Evolutionary conservation across 2,888 invertebrate species (phyloP).

Genomic region (Dicyrtoma fusca): DNA sequence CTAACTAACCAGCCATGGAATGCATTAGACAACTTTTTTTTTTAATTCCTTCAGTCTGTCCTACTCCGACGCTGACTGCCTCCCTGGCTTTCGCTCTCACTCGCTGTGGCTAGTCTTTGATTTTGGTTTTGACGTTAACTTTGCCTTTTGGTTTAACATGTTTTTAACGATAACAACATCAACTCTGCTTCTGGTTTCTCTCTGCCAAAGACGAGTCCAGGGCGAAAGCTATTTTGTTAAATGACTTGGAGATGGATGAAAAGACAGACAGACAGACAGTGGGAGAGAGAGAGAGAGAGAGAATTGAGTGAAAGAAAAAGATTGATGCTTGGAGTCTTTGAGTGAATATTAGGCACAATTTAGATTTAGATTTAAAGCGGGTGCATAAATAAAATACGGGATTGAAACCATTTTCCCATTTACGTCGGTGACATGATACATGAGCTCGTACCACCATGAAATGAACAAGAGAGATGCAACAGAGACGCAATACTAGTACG

Average conservation of each 20-base stretch:
- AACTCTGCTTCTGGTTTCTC: not conserved
- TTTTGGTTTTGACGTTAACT: not conserved
- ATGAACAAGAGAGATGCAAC: not conserved
- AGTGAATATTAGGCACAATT: constrained; percentile 23
- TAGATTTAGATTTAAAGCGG: constrained; percentile 1
- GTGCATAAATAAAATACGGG: not conserved
- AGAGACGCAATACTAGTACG: too few relatives aligned
- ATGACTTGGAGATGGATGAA: too few relatives aligned
- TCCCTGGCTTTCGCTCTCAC: not conserved
- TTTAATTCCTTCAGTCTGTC: not conserved
- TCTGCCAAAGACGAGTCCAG: not conserved
- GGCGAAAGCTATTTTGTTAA: too few relatives aligned
- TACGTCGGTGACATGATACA: constrained; percentile 28
- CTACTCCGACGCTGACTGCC: not conserved
- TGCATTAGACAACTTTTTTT: not conserved
- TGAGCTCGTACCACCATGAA: constrained; percentile 12
- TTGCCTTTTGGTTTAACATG: not conserved
- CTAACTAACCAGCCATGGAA: not conserved
- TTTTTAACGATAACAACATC: not conserved
- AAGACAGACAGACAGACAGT: too few relatives aligned
- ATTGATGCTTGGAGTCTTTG: constrained; percentile 7
- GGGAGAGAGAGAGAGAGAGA: not conserved
- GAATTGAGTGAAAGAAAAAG: constrained; percentile 7
- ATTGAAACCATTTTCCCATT: constrained; percentile 22
- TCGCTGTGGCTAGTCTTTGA: not conserved